phyloP scores from a whole-genome alignment of 2,797 vertebrate species.

The Notolepis coatsorum region DNA sequence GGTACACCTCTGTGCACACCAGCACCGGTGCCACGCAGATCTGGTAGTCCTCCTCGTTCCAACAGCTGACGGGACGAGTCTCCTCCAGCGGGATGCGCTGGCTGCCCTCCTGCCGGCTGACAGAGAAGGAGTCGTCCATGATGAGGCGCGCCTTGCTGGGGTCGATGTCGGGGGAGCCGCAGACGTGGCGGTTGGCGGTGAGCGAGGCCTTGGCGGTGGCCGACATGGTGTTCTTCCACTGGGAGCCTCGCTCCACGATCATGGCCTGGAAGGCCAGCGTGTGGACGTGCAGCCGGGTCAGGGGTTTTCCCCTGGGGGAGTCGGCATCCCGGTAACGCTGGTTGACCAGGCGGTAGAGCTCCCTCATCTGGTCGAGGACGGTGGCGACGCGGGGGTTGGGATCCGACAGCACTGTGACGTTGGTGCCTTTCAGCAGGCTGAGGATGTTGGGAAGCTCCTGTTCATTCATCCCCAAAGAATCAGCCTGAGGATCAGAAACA shows the following conservation, averaged over 20 bases:
- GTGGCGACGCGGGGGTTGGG: constrained; percentile 88
- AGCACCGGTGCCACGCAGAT: constrained; percentile 88
- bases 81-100: constrained; percentile 84
- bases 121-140: constrained; percentile 89
- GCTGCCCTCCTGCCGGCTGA: constrained; percentile 84
- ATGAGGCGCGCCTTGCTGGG: constrained; percentile 86
- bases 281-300: constrained; percentile 87
- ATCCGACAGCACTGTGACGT: constrained; percentile 85
- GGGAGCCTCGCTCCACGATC: constrained; percentile 80
- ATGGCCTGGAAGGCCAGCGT: constrained; percentile 89
- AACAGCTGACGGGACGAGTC: constrained; percentile 85
- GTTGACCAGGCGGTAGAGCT: constrained; percentile 84
- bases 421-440: constrained; percentile 83
- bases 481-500: constrained; percentile 65
- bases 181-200: constrained; percentile 88
- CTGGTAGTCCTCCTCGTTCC: constrained; percentile 85
- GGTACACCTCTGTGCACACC: constrained; percentile 89
- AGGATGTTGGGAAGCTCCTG: constrained; percentile 89
- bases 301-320: constrained; percentile 46
- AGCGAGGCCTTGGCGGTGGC: constrained; percentile 88
- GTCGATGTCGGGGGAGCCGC: constrained; percentile 86
- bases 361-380: constrained; percentile 89
- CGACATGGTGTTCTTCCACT: constrained; percentile 90
- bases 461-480: constrained; percentile 90
- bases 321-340: constrained; percentile 58